A percentile compares a stretch with the other conserved stretches of the same genome.
phyloP scores from a whole-genome alignment of 2,797 vertebrate species.

The Sylvia borin region DNA sequence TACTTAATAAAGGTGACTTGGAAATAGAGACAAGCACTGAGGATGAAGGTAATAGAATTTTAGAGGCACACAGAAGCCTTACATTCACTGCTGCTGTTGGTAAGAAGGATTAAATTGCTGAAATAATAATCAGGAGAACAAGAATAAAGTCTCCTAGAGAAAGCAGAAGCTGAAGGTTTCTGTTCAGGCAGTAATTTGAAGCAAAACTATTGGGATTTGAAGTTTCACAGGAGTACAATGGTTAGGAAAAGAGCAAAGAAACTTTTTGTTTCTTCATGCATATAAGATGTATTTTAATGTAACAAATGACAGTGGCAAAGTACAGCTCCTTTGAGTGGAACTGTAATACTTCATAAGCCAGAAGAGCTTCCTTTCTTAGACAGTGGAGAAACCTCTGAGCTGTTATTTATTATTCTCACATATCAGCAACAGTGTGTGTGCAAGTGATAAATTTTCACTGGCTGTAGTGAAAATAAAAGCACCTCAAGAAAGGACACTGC shows the following conservation, averaged over 20 bases:
- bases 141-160: not conserved
- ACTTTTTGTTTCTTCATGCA: not conserved
- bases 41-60: constrained; percentile 18
- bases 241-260: not conserved
- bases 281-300: not conserved
- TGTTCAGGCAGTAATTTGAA: not conserved
- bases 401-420: not conserved
- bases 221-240: not conserved
- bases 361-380: not conserved
- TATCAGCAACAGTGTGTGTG: not conserved
- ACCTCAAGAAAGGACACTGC: not conserved
- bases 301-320: not conserved
- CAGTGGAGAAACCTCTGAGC: not conserved
- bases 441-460: not conserved
- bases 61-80: constrained; percentile 2
- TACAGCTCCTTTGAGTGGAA: not conserved
- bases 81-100: not conserved
- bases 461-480: not conserved
- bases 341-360: not conserved
- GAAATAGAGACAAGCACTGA: not conserved
- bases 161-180: constrained; percentile 6
- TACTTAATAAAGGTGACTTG: constrained; percentile 43
- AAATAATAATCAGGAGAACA: constrained; percentile 25
- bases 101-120: constrained; percentile 15
- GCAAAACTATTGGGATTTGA: not conserved